Conservation (phyloP, 2,113 vertebrate genomes). For the Sciurus niger region DNA sequence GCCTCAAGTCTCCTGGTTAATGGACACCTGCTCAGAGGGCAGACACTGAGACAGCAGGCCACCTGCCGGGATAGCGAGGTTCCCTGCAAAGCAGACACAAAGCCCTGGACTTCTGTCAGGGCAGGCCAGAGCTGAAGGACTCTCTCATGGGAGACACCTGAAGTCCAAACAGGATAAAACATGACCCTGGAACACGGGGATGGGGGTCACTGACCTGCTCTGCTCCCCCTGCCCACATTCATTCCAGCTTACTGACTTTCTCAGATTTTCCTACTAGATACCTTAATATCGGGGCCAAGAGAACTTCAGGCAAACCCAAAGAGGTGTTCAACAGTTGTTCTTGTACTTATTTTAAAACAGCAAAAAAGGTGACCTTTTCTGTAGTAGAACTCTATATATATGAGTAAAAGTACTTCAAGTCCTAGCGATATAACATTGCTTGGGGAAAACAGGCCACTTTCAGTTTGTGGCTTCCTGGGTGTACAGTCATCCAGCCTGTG, state of each 20-base stretch:
- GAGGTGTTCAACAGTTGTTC: not conserved
- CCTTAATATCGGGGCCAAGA: not conserved
- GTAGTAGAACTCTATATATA: not conserved
- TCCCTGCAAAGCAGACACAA: not conserved
- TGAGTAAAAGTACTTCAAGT: not conserved
- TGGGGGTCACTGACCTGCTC: fast-evolving
- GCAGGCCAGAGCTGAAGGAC: not conserved
- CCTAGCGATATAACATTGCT: not conserved
- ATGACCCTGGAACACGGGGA: fast-evolving
- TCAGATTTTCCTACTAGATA: not conserved
- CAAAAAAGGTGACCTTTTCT: not conserved
- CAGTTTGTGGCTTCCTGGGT: no score
- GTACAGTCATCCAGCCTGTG: fast-evolving
- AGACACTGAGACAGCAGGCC: not conserved
- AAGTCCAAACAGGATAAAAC: not conserved
- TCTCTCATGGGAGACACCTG: not conserved
- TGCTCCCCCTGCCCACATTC: no score
- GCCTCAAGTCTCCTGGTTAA: not conserved
- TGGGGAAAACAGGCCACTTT: not conserved
- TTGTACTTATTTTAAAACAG: not conserved
- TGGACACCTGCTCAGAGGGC: no score
- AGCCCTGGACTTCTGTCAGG: not conserved
- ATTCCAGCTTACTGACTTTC: not conserved
- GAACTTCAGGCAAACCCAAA: not conserved
- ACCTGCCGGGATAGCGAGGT: not conserved